phyloP scores from a whole-genome alignment of 2,113 vertebrate species.

The Neoarius graeffei region DNA sequence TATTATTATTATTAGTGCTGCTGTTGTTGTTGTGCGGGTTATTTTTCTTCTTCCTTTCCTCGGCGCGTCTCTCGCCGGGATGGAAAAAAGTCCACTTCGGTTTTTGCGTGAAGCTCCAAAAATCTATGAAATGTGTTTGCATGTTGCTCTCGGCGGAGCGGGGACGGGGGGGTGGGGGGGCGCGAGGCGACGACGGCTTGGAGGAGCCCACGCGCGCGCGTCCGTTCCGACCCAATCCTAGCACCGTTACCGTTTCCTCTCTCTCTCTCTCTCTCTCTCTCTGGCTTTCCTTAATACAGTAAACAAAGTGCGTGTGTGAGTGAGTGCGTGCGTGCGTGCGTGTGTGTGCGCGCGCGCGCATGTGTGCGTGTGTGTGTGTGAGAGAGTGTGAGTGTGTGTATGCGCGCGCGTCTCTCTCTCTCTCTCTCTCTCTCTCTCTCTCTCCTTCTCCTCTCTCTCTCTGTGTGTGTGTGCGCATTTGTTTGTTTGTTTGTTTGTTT shows the following conservation, averaged over 20 bases:
- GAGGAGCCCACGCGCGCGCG: slow-evolving; percentile 73
- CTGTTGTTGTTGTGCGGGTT: background rate
- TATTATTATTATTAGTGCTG: too few species aligned
- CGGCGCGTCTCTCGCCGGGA: background rate
- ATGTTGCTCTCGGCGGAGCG: slow-evolving; percentile 77
- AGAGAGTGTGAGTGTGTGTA: too few species aligned
- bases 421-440: too few species aligned
- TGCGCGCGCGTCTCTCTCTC: too few species aligned
- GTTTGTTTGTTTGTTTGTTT: background rate
- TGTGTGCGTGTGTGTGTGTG: background rate
- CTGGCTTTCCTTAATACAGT: background rate
- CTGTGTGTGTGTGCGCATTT: background rate
- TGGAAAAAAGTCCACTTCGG: slow-evolving; percentile 84
- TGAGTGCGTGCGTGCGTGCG: too few species aligned
- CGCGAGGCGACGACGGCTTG: slow-evolving; percentile 73
- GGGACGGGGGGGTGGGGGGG: slow-evolving; percentile 91
- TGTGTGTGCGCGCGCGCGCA: background rate
- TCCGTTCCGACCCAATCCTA: slow-evolving; percentile 55
- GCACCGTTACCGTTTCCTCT: background rate
- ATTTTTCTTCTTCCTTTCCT: background rate
- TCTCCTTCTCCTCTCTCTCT: too few species aligned
- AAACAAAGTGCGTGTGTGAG: slow-evolving; percentile 5
- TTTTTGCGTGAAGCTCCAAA: slow-evolving; percentile 91
- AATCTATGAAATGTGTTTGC: slow-evolving; percentile 85
- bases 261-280: too few species aligned